Evolutionary conservation across 1,140 invertebrate genomes (phyloP).

Genomic region (Lanistes nyassanus): DNA sequence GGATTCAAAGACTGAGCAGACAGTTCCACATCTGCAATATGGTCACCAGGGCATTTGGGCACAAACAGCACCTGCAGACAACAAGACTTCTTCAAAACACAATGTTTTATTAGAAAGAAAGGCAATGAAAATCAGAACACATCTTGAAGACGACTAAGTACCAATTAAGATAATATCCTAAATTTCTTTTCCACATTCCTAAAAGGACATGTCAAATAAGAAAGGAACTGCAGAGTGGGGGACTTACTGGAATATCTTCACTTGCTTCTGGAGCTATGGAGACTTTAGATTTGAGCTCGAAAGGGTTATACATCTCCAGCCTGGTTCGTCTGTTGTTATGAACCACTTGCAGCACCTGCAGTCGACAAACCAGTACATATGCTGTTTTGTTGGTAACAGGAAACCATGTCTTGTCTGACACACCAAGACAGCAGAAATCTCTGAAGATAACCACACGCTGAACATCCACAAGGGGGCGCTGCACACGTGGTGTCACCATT

Average conservation of each 20-base stretch:
- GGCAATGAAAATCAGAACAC: no score
- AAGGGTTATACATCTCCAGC: slow-evolving; percentile 33
- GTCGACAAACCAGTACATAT: slow-evolving; percentile 42
- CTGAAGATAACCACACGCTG: slow-evolving; percentile 33
- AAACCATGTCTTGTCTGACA: slow-evolving; percentile 38
- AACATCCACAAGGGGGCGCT: slow-evolving; percentile 27
- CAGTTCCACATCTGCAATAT: slow-evolving; percentile 43
- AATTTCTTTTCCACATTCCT: slow-evolving; percentile 35
- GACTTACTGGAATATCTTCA: slow-evolving; percentile 47
- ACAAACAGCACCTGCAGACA: slow-evolving; percentile 49
- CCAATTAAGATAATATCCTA: no score
- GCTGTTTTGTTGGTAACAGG: slow-evolving; percentile 44
- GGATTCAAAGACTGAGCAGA: slow-evolving; percentile 34
- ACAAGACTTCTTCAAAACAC: neutral
- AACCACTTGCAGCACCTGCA: slow-evolving; percentile 32
- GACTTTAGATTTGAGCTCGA: slow-evolving; percentile 49
- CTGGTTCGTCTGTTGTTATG: slow-evolving; percentile 33
- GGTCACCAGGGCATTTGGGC: slow-evolving; percentile 41
- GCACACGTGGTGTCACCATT: slow-evolving; percentile 20
- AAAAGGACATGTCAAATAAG: slow-evolving; percentile 39
- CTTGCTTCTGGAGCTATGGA: slow-evolving; percentile 42
- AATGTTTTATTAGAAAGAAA: no score
- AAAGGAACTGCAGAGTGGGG: slow-evolving; percentile 41
- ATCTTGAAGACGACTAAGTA: no score
- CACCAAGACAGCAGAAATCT: slow-evolving; percentile 51